These are phyloP conservation scores for Chloebia gouldiae DNA, from an alignment of 2,113 vertebrate genomes.

Conservation along the genomic window DNA sequence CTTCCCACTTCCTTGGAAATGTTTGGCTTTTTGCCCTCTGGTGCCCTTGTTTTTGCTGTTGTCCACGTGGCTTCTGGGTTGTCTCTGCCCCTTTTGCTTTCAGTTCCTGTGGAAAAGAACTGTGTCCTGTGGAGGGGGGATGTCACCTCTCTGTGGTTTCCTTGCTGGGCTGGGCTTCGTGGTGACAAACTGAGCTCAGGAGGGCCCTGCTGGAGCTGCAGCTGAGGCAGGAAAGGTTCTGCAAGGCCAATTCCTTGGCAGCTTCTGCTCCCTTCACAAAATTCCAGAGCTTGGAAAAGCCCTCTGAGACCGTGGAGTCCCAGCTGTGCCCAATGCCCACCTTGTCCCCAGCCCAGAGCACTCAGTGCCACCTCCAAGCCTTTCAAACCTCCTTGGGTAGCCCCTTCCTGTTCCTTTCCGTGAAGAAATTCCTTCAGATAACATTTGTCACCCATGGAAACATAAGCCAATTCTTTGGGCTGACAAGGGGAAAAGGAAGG, in stretches of 20 bases:
- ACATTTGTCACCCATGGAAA: neutral
- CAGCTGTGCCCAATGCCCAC: neutral
- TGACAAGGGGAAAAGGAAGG: neutral
- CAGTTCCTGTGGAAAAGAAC: neutral
- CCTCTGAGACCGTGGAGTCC: accelerated
- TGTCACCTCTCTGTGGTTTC: neutral
- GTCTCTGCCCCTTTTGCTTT: neutral
- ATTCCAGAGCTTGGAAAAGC: neutral
- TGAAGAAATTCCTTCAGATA: neutral
- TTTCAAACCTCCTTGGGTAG: neutral
- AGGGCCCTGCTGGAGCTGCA: neutral
- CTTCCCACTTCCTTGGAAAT: neutral
- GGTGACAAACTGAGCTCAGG: neutral
- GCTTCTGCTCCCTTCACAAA: neutral
- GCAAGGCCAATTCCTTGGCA: neutral
- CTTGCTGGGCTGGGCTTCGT: neutral
- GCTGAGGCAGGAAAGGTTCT: neutral
- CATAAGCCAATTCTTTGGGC: neutral
- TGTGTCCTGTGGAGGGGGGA: neutral
- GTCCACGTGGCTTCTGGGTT: neutral
- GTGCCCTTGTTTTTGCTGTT: neutral
- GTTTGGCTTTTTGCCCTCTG: neutral
- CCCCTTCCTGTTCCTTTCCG: neutral
- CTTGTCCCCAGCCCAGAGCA: neutral
- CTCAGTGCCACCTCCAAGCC: neutral